These are phyloP conservation scores for Allobates femoralis DNA, from an alignment of 2,797 vertebrate genomes.

Conservation along the genomic window DNA sequence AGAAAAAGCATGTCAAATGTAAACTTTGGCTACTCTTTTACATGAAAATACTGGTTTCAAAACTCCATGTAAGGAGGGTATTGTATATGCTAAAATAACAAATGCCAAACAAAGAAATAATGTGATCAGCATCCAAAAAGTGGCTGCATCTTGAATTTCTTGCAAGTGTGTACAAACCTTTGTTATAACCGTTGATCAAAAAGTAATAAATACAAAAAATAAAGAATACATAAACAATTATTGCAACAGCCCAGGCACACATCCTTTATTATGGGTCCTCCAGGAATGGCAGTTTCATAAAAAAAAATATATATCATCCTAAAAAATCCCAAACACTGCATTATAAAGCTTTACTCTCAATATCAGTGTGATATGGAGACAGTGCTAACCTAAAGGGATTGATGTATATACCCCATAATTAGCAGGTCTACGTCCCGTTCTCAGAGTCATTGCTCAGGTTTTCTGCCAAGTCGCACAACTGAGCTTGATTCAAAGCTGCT, in stretches of 20 bases:
- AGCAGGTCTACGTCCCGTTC: slow-evolving; percentile 68
- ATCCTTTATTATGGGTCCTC: slow-evolving; percentile 23
- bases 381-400: not conserved
- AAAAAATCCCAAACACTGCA: slow-evolving; percentile 9
- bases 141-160: too few species aligned
- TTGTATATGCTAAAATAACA: too few species aligned
- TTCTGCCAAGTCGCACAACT: slow-evolving; percentile 85
- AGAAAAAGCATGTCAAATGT: too few species aligned
- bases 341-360: not conserved
- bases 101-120: too few species aligned
- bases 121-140: too few species aligned
- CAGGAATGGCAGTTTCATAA: not conserved
- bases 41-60: too few species aligned
- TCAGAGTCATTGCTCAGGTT: slow-evolving; percentile 78
- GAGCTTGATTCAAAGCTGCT: slow-evolving; percentile 81
- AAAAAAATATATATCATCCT: slow-evolving; percentile 18
- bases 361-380: not conserved
- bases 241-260: not conserved
- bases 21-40: too few species aligned
- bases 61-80: too few species aligned
- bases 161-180: too few species aligned
- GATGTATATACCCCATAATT: not conserved
- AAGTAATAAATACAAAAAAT: too few species aligned
- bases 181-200: too few species aligned
- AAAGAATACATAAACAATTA: too few species aligned